Percentiles rank a stretch among this genome's conserved stretches.
Evolutionary conservation across 2,113 vertebrate genomes (phyloP).

Genomic region (Labrus mixtus): DNA sequence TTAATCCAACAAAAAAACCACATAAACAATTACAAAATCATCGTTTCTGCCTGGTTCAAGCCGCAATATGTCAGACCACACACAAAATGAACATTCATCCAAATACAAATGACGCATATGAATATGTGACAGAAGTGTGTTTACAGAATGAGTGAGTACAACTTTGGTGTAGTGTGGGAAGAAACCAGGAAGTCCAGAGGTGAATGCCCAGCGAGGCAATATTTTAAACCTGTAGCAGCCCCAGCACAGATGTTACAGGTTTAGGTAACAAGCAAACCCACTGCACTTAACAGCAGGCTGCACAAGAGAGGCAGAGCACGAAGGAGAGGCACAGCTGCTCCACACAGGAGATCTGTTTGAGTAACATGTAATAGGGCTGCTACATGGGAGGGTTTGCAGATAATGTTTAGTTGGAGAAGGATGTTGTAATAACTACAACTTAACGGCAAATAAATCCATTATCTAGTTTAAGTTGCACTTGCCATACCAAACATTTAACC

Average conservation of each 20-base stretch:
- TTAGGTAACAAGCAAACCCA: conserved; percentile 5
- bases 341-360: neutral
- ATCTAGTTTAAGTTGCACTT: too few relatives aligned
- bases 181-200: neutral
- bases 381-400: neutral
- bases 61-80: neutral
- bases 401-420: too few relatives aligned
- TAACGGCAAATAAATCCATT: too few relatives aligned
- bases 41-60: neutral
- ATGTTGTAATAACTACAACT: too few relatives aligned
- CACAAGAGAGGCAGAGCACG: neutral
- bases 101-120: neutral
- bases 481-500: too few relatives aligned
- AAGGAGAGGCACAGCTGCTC: conserved; percentile 5
- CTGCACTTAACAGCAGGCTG: neutral
- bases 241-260: conserved; percentile 6
- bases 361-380: neutral
- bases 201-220: neutral
- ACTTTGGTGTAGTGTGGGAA: neutral
- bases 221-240: neutral
- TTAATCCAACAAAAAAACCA: neutral
- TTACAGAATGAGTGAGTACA: neutral
- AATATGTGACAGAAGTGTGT: neutral
- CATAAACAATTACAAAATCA: neutral
- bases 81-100: neutral